Conservation (phyloP, 2,888 invertebrate genomes). For the Homarus gammarus region DNA sequence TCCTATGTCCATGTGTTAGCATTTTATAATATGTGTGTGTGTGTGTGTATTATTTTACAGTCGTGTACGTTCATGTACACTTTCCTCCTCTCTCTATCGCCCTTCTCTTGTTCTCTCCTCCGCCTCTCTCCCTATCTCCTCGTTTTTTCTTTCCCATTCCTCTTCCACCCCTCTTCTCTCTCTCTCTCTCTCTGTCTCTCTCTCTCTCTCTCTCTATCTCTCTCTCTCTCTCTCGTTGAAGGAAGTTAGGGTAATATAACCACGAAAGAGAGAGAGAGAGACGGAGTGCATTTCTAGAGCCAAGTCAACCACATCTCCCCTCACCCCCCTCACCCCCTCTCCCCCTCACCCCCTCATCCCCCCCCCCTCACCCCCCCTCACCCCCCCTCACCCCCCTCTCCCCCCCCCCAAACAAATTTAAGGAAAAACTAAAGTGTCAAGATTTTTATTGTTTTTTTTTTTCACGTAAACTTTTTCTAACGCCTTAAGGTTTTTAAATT, state of each 20-base stretch:
- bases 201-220: background rate
- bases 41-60: no score
- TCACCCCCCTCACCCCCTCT: no score
- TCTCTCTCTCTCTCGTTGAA: background rate
- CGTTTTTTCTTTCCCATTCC: background rate
- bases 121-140: background rate
- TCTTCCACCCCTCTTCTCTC: background rate
- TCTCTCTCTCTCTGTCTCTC: background rate
- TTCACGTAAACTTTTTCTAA: no score
- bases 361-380: no score
- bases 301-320: constrained; percentile 21
- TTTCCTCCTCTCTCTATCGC: background rate
- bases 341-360: no score
- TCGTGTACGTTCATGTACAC: no score
- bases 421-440: no score
- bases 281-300: constrained; percentile 6
- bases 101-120: background rate
- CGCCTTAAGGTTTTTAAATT: no score
- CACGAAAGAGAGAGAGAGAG: no score
- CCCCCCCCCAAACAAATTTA: background rate
- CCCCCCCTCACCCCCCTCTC: no score
- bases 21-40: no score
- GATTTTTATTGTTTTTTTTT: no score
- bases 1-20: constrained; percentile 3
- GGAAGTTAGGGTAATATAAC: constrained; percentile 14